phyloP scores from a whole-genome alignment of 2,797 vertebrate species.

The Neosilurus hyrtlii region DNA sequence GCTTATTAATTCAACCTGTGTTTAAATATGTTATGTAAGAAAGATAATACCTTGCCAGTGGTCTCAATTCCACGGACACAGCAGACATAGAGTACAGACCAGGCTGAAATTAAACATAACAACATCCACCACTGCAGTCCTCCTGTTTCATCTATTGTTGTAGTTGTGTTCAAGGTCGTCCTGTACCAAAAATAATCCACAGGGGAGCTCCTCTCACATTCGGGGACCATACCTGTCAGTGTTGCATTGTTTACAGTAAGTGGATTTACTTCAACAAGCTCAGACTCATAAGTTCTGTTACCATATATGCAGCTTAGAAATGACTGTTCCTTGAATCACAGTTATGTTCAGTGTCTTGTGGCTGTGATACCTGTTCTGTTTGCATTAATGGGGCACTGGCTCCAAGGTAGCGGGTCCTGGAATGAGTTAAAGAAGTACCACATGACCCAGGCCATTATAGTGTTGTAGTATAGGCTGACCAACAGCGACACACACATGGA shows the following conservation, averaged over 20 bases:
- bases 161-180: conserved; percentile 82
- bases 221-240: conserved; percentile 69
- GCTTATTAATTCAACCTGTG: background rate
- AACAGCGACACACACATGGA: conserved; percentile 85
- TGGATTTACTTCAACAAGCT: background rate
- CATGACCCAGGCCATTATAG: conserved; percentile 88
- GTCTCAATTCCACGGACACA: conserved; percentile 89
- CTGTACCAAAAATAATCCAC: conserved; percentile 94
- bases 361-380: conserved; percentile 75
- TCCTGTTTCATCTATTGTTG: conserved; percentile 73
- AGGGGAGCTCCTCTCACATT: conserved; percentile 82
- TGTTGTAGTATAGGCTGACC: conserved; percentile 88
- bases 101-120: conserved; percentile 78
- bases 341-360: background rate
- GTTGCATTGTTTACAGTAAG: background rate
- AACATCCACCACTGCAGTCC: conserved; percentile 84
- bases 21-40: background rate
- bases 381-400: conserved; percentile 72
- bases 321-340: background rate
- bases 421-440: conserved; percentile 97
- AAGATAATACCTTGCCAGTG: conserved; percentile 82
- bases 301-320: background rate
- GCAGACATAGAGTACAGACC: conserved; percentile 83
- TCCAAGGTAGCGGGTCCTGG: conserved; percentile 88
- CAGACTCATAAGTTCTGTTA: background rate